These are phyloP conservation scores for Cricetomys ansorgei DNA, from an alignment of 2,113 vertebrate genomes.

Conservation along the genomic window DNA sequence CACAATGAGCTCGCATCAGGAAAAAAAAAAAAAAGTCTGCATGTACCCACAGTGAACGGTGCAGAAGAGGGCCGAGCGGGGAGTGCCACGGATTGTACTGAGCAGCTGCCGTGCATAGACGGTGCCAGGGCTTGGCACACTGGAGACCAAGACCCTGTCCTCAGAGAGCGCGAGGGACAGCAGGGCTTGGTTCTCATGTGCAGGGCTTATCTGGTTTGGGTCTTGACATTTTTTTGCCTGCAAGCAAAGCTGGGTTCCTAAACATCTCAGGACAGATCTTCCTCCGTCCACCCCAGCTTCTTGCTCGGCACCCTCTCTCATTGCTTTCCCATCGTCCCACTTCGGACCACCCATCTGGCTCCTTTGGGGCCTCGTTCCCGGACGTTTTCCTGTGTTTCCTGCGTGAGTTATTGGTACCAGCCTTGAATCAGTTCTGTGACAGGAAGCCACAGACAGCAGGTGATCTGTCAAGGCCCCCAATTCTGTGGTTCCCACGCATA, in stretches of 20 bases:
- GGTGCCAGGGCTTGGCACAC: not conserved
- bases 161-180: not conserved
- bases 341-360: not conserved
- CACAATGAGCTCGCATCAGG: slow-evolving; percentile 30
- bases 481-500: too few species aligned
- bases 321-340: not conserved
- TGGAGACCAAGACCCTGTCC: not conserved
- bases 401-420: not conserved
- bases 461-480: too few species aligned
- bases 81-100: not conserved
- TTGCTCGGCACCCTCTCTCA: too few species aligned
- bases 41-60: not conserved
- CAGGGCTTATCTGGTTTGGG: not conserved
- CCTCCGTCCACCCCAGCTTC: not conserved
- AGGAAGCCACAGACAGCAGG: not conserved
- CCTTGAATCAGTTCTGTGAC: not conserved
- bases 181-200: not conserved
- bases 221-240: not conserved
- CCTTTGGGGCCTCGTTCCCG: not conserved
- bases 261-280: not conserved
- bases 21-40: slow-evolving; percentile 1
- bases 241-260: not conserved
- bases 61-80: not conserved
- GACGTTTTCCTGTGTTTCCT: not conserved
- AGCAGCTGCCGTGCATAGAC: not conserved